Evolutionary conservation across 1,140 invertebrate species (phyloP), one percentile per base, ranked within the genome.

Genomic region (Drosophila fuyamai): DNA sequence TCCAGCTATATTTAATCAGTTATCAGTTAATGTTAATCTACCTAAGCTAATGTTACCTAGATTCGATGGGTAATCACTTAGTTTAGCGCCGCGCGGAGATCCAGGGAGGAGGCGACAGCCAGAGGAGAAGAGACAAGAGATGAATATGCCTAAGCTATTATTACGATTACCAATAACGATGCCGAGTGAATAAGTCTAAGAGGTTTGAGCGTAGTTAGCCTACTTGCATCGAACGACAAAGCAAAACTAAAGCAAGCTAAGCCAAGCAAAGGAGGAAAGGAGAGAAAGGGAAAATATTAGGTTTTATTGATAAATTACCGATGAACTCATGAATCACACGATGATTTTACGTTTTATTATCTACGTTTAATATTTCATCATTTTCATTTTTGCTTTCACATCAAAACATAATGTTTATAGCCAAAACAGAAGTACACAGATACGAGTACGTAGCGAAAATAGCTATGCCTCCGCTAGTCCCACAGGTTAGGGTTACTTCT

Each of bases 11-110:
- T 50, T 38, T 80, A 76, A 71, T 57, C 55, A 59, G 73, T 76
- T 76, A 77, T 59, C 73, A 70, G 77, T 84, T 73, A 85, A 73
- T 63, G 76, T 81, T 81, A 81, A 78, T 84, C 76, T 62, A 83
- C 57, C 76, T 73, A 83, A 66, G 48, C 58, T 78, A 68, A 68
- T 68, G 65, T 75, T 82, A 82, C 61, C 79, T 77, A 81, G 53
- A 47, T 63, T 68, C 63, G 46, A 67, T 44, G 44, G 73, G 63
- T 57, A 78, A 35, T 53, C 51, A 62, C 38, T 29, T 77, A 76
- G 79, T 67, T 75, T 75, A 71, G 70, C 23, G 74, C 63, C 29
- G 54, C 36, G 36, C 32, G 54, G 44, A 76, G 32, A 57, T 43
- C 13, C 10, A 51, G 38, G 32, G 14, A 14, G 27, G 18, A 58